Evolutionary conservation across 2,797 vertebrate genomes (phyloP).

Genomic region (Pipistrellus nathusii): DNA sequence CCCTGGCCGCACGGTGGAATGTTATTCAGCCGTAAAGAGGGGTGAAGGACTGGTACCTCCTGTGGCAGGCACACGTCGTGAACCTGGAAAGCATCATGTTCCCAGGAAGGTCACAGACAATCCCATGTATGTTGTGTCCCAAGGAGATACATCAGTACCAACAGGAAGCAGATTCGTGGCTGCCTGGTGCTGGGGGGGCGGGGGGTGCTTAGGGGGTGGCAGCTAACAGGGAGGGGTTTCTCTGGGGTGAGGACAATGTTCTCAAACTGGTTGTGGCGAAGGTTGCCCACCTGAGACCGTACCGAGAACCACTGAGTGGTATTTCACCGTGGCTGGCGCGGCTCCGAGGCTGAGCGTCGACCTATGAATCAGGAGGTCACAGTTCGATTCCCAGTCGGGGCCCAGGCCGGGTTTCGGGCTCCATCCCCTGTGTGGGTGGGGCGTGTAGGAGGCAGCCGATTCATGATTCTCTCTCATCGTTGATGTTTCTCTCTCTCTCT

Average conservation of each 20-base stretch:
- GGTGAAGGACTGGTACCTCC: fast-evolving
- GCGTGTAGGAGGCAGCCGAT: too few relatives aligned
- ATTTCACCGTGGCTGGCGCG: not conserved
- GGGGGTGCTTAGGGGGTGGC: fast-evolving
- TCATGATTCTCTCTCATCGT: too few relatives aligned
- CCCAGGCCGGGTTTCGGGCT: too few relatives aligned
- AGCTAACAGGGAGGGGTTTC: not conserved
- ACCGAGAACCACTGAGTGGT: not conserved
- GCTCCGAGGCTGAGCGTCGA: too few relatives aligned
- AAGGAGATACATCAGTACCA: not conserved
- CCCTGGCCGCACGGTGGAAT: not conserved
- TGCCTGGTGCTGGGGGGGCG: too few relatives aligned
- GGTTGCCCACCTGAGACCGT: not conserved
- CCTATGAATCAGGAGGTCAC: too few relatives aligned
- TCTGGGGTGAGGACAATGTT: not conserved
- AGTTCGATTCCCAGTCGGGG: too few relatives aligned
- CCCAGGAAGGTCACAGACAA: not conserved
- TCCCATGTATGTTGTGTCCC: not conserved
- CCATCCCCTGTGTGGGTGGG: too few relatives aligned
- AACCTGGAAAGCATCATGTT: not conserved
- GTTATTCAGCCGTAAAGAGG: not conserved
- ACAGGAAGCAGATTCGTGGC: fast-evolving
- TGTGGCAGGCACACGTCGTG: too few relatives aligned
- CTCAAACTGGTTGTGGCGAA: not conserved
- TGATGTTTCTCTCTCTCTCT: too few relatives aligned